Base-by-base conservation (phyloP, 2,888 invertebrate species). In the Leptinotarsa haldemani region DNA sequence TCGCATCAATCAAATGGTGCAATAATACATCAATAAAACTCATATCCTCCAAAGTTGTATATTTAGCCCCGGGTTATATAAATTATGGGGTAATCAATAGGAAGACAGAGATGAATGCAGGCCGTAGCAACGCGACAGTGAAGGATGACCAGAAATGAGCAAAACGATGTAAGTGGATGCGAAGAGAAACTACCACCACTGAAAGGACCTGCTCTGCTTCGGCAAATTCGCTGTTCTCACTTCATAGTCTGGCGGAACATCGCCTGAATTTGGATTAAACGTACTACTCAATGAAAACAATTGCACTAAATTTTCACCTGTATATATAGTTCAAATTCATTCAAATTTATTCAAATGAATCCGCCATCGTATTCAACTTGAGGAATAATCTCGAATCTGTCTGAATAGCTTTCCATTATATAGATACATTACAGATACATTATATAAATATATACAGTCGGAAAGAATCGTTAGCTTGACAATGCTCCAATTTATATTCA, bases 51-150 rank as follows among this genome's bases (percentile, higher is more conserved):
- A 30, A 61, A 72, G 69, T 65, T 70, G 69, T 68, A 65, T 69
- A 76, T 73, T 69, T 65, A 64, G 70, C 70, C 73, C 71, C 72
- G 66, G 72, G 74, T 58, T 74, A 77, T 83, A 84, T 82, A 84
- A 83, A 84, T 84, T 83, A 82, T 81, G 75, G 77, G 79, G 82
- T 79, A 83, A 84, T 84, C 84, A 83, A 84, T 84, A 82, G 78
- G 65, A 70, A 80, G 83, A 81, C 83, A 74, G 80, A 81, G 83
- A 84, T 82, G 82, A 83, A 84, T 84, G 83, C 79, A 81, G 74
- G 77, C 78, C 74, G 77, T 77, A 76, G 67, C 74, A 68, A 75
- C 77, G 78, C 82, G 84, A 83, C 84, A 82, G 80, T 84, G 83
- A 84, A 78, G 71, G 83, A 84, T 84, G 79, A 77, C 77, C 80